These are phyloP conservation scores for Bubo blakistoni DNA, from an alignment of 2,113 vertebrate species.

Conservation along the genomic window DNA sequence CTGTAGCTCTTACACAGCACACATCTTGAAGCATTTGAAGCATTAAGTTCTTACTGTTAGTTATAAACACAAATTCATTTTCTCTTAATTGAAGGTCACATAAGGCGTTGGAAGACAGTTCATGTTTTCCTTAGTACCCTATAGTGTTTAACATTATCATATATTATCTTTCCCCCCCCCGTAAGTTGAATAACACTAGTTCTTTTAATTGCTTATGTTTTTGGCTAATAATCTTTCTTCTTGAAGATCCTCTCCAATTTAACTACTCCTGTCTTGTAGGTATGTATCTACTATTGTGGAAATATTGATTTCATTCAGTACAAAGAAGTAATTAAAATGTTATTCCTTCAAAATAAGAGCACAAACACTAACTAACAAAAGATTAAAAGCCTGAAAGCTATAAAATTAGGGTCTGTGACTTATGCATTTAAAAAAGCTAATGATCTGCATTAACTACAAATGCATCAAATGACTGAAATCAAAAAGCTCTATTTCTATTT, in stretches of 20 bases:
- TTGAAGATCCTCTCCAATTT: neutral
- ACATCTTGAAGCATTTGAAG: neutral
- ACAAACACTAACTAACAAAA: neutral
- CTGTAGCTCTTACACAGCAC: neutral
- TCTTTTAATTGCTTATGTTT: neutral
- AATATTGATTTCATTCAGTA: conserved; percentile 27
- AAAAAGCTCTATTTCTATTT: conserved; percentile 66
- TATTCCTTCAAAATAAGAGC: conserved; percentile 13
- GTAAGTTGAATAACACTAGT: neutral
- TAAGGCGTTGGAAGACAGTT: neutral
- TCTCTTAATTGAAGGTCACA: neutral
- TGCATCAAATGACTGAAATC: conserved; percentile 51
- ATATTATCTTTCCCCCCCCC: neutral
- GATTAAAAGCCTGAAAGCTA: conserved; percentile 28
- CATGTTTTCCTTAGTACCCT: neutral
- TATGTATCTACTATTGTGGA: neutral
- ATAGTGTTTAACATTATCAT: neutral
- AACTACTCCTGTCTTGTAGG: neutral
- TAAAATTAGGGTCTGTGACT: conserved; percentile 11
- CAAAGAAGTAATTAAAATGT: conserved; percentile 28
- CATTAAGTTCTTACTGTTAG: neutral
- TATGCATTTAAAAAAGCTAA: conserved; percentile 52
- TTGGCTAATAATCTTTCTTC: neutral
- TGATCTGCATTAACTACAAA: conserved; percentile 39
- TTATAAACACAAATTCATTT: neutral